phyloP scores from a whole-genome alignment of 2,888 invertebrate species.

The Meiosimyza decipiens region DNA sequence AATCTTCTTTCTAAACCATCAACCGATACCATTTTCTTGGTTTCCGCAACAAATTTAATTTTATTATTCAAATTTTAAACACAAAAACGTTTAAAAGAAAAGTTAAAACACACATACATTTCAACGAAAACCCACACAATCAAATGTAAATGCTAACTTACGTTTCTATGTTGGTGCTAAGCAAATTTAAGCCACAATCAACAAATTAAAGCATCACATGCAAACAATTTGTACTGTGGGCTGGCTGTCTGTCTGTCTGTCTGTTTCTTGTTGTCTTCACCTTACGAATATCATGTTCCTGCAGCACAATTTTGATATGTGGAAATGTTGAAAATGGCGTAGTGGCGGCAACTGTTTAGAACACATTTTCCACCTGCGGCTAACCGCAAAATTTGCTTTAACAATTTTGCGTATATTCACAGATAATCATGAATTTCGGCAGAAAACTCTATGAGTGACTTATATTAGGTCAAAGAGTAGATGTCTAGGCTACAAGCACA shows the following conservation, averaged over 20 bases:
- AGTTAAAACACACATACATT: neutral
- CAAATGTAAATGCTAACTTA: neutral
- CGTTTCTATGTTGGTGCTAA: neutral
- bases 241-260: constrained; percentile 11
- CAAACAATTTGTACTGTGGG: constrained; percentile 37
- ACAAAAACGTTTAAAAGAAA: too few species aligned
- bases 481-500: too few species aligned
- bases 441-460: neutral
- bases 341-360: constrained; percentile 50
- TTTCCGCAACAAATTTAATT: neutral
- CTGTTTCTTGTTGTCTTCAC: neutral
- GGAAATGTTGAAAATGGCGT: too few species aligned
- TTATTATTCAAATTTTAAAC: neutral
- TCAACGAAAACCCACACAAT: neutral
- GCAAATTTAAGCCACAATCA: constrained; percentile 29
- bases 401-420: constrained; percentile 35
- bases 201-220: constrained; percentile 42
- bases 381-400: constrained; percentile 39
- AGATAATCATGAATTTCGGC: constrained; percentile 16
- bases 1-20: too few species aligned
- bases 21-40: neutral
- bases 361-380: constrained; percentile 55
- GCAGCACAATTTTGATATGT: neutral
- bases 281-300: neutral
- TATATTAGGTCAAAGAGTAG: neutral